Evolutionary conservation across 2,797 vertebrate genomes (phyloP).

Genomic region (Brotula barbata): DNA sequence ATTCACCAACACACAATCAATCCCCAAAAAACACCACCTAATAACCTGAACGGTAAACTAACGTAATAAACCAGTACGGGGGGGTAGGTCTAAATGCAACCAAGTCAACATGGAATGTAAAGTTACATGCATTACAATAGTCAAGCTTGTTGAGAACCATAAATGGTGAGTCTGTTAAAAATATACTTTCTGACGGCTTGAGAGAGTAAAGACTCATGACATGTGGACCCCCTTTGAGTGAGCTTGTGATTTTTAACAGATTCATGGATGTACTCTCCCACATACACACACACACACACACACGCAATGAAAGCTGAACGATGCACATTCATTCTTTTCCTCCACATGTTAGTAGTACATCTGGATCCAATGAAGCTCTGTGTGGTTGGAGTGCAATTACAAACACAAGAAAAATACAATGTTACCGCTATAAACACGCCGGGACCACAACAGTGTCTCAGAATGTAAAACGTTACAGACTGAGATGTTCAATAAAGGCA

Average conservation of each 20-base stretch:
- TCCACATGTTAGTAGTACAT: conserved; percentile 15
- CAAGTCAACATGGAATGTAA: too few species aligned
- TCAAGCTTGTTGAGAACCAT: too few species aligned
- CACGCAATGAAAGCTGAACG: too few species aligned
- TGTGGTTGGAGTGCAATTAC: not conserved
- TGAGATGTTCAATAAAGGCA: conserved; percentile 39
- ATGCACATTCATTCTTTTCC: not conserved
- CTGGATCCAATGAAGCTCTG: conserved; percentile 3
- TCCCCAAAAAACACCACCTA: too few species aligned
- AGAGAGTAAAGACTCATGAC: not conserved
- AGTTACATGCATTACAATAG: too few species aligned
- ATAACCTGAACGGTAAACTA: too few species aligned
- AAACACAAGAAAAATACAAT: not conserved
- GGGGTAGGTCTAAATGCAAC: too few species aligned
- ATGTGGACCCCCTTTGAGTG: not conserved
- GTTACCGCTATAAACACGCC: not conserved
- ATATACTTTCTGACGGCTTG: not conserved
- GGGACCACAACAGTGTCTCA: conserved; percentile 14
- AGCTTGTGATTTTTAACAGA: too few species aligned
- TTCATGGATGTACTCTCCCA: too few species aligned
- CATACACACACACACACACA: too few species aligned
- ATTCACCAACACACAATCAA: too few species aligned
- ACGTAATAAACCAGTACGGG: too few species aligned
- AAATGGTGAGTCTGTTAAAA: not conserved
- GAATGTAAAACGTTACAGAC: conserved; percentile 26